These are phyloP conservation scores for Hippocampus zosterae DNA, from an alignment of 2,113 vertebrate genomes.

Conservation along the genomic window DNA sequence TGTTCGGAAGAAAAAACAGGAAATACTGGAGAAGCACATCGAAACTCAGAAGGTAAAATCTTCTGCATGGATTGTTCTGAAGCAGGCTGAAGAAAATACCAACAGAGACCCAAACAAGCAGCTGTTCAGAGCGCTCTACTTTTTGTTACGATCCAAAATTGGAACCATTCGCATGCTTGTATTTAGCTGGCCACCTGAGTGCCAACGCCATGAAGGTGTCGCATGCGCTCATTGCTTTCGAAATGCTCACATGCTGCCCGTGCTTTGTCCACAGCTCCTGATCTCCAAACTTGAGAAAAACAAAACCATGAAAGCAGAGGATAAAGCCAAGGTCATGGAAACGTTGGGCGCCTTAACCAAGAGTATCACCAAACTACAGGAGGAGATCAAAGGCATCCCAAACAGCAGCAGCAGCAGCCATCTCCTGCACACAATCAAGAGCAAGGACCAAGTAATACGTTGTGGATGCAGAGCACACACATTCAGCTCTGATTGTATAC, in stretches of 20 bases:
- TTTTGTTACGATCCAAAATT: too few species aligned
- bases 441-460: conserved; percentile 83
- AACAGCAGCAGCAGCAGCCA: conserved; percentile 64
- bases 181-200: not conserved
- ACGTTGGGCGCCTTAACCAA: conserved; percentile 85
- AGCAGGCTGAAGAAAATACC: not conserved
- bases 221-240: not conserved
- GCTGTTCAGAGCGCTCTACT: too few species aligned
- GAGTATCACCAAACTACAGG: conserved; percentile 93
- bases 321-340: conserved; percentile 94
- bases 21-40: conserved; percentile 97
- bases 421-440: conserved; percentile 78
- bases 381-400: conserved; percentile 88
- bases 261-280: conserved; percentile 76
- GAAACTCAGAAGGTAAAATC: conserved; percentile 90
- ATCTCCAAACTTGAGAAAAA: conserved; percentile 97
- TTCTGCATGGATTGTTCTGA: not conserved
- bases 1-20: conserved; percentile 95
- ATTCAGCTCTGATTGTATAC: not conserved
- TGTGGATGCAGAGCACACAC: not conserved
- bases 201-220: not conserved
- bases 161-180: too few species aligned
- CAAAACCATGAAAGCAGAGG: conserved; percentile 89
- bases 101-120: too few species aligned
- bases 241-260: not conserved